Percentiles rank a stretch among this genome's conserved stretches.
Evolutionary conservation across 1,140 invertebrate genomes (phyloP).

Genomic region (Drosophila teissieri): DNA sequence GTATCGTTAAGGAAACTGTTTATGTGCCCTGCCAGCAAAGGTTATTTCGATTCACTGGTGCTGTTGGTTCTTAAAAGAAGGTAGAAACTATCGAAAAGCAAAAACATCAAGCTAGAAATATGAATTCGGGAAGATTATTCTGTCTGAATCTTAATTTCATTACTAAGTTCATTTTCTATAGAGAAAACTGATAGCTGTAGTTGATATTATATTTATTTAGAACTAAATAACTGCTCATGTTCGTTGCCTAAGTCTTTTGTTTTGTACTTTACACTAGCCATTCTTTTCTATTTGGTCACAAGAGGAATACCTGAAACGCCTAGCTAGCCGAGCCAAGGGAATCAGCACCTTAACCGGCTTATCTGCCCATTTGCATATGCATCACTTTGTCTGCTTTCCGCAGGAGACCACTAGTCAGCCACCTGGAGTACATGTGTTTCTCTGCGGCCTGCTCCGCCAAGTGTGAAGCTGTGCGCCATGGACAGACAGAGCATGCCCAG

Average conservation of each 20-base stretch:
- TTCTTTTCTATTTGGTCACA: neutral
- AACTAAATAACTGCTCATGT: neutral
- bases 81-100: neutral
- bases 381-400: conserved; percentile 21
- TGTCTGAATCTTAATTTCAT: no score
- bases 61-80: neutral
- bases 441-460: conserved; percentile 19
- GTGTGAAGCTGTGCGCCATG: conserved; percentile 23
- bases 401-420: neutral
- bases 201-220: neutral
- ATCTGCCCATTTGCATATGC: conserved; percentile 11
- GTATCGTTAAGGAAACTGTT: conserved; percentile 56
- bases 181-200: no score
- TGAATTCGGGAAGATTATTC: neutral
- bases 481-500: conserved; percentile 29
- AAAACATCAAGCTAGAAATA: neutral
- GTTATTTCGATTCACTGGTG: neutral
- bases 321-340: neutral
- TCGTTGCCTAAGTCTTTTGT: conserved; percentile 6
- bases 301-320: no score
- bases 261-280: neutral
- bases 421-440: conserved; percentile 20
- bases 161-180: neutral
- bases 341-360: neutral
- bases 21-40: conserved; percentile 2